phyloP scores from a whole-genome alignment of 2,888 invertebrate species.

The Lysandra coridon region DNA sequence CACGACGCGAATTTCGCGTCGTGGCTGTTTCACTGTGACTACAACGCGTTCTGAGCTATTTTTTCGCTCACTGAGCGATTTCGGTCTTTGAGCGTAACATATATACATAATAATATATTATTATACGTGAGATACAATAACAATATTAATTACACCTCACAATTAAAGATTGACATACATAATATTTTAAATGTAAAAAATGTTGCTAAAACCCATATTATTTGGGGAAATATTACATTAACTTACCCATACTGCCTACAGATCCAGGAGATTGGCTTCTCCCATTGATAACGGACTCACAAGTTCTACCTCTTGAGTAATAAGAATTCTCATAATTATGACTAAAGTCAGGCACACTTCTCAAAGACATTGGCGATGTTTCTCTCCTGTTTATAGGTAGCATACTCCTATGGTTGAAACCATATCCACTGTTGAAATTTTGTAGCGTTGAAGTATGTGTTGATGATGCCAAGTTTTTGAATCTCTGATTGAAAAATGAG shows the following conservation, averaged over 20 bases:
- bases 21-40: too few relatives aligned
- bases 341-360: slow-evolving; percentile 51
- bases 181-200: too few relatives aligned
- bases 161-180: too few relatives aligned
- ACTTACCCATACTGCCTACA: slow-evolving; percentile 58
- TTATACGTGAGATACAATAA: too few relatives aligned
- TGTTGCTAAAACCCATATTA: background rate
- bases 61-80: too few relatives aligned
- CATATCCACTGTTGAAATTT: slow-evolving; percentile 49
- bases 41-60: too few relatives aligned
- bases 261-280: slow-evolving; percentile 64
- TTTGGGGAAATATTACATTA: background rate
- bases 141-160: too few relatives aligned
- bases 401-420: slow-evolving; percentile 52
- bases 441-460: slow-evolving; percentile 51
- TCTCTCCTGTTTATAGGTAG: slow-evolving; percentile 49
- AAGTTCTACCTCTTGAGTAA: slow-evolving; percentile 48
- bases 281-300: slow-evolving; percentile 54
- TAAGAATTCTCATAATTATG: slow-evolving; percentile 49
- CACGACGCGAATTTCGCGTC: too few relatives aligned
- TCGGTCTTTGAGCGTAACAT: too few relatives aligned
- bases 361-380: slow-evolving; percentile 55
- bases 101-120: too few relatives aligned
- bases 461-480: slow-evolving; percentile 45
- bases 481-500: background rate